These are phyloP conservation scores for Drosophila serrata DNA, from an alignment of 1,140 invertebrate species.

Conservation along the genomic window DNA sequence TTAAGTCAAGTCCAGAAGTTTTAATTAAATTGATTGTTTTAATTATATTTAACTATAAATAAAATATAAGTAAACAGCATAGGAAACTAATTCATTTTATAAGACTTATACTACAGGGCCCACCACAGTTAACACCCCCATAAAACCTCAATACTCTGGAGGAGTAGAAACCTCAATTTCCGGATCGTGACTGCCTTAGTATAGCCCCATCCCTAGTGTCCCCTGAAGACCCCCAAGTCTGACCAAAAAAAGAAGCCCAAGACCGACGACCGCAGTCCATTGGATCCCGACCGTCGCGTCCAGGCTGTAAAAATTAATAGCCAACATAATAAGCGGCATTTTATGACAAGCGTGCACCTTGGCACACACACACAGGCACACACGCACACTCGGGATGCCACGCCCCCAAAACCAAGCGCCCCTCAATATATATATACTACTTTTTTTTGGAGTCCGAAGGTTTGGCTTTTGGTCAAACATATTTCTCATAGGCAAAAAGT, in stretches of 20 bases:
- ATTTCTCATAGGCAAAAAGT: constrained; percentile 65
- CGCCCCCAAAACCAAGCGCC: constrained; percentile 32
- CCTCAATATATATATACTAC: neutral
- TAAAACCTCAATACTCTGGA: neutral
- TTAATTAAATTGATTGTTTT: neutral
- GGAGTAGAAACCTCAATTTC: neutral
- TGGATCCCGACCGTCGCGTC: constrained; percentile 57
- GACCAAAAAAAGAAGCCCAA: constrained; percentile 8
- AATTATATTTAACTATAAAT: neutral
- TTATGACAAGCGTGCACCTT: constrained; percentile 82
- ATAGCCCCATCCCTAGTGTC: constrained; percentile 20
- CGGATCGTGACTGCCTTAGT: neutral
- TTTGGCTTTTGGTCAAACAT: constrained; percentile 42
- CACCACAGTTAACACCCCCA: constrained; percentile 14
- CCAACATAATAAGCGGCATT: constrained; percentile 82
- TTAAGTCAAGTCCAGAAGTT: neutral
- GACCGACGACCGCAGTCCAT: constrained; percentile 35
- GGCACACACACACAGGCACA: constrained; percentile 35
- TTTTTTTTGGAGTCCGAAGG: constrained; percentile 2
- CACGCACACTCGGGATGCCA: constrained; percentile 28
- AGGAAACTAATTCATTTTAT: neutral
- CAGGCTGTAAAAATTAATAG: constrained; percentile 83
- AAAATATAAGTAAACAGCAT: neutral
- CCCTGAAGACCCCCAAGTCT: constrained; percentile 21
- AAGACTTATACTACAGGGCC: neutral